phyloP scores from a whole-genome alignment of 2,113 vertebrate species.

The Heterotilapia buettikoferi region DNA sequence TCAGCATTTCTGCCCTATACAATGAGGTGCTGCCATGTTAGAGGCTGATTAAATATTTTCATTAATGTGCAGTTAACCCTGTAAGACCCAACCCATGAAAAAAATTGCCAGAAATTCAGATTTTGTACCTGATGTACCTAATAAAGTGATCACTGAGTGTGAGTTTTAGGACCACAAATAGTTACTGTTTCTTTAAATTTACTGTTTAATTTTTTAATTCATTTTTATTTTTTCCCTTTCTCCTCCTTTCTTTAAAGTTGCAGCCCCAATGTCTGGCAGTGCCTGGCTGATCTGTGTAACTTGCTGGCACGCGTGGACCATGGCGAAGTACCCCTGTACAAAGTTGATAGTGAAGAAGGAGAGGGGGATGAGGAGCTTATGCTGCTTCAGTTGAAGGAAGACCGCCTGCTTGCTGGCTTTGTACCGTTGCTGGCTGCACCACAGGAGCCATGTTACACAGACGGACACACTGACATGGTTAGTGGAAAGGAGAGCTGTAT shows the following conservation, averaged over 20 bases:
- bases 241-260: conserved; percentile 18
- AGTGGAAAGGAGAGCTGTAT: background rate
- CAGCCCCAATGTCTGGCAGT: conserved; percentile 86
- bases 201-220: background rate
- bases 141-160: background rate
- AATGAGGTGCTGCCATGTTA: background rate
- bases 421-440: conserved; percentile 93
- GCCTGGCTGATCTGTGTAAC: conserved; percentile 92
- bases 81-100: too few relatives aligned
- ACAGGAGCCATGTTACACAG: conserved; percentile 95
- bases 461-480: conserved; percentile 80
- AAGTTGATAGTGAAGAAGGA: conserved; percentile 70
- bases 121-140: background rate
- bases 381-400: conserved; percentile 92
- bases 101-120: background rate
- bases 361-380: conserved; percentile 91
- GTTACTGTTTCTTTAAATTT: background rate
- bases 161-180: background rate
- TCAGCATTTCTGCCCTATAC: background rate
- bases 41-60: background rate
- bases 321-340: conserved; percentile 91
- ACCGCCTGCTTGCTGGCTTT: conserved; percentile 92
- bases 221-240: background rate
- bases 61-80: background rate
- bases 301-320: conserved; percentile 89